A percentile compares a stretch with the other conserved stretches of the same genome.
Evolutionary conservation across 2,113 vertebrate species (phyloP).

Genomic region (Spea bombifrons): DNA sequence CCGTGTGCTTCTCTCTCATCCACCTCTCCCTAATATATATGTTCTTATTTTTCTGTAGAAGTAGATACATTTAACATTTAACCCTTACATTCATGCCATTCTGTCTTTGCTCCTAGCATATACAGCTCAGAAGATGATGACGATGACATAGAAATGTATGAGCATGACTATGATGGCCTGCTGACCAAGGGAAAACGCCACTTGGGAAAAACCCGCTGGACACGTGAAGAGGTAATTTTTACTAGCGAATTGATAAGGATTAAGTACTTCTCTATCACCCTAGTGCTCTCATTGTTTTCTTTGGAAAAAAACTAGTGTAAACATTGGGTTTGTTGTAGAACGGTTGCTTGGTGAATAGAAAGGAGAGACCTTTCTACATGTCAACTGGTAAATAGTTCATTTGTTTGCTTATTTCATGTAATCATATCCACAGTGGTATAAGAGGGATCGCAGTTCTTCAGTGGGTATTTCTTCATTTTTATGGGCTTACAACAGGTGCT

Average conservation of each 20-base stretch:
- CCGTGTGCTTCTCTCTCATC: conserved; percentile 43
- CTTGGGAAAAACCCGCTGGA: conserved; percentile 96
- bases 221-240: conserved; percentile 87
- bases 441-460: background rate
- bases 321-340: conserved; percentile 30
- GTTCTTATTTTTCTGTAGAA: conserved; percentile 22
- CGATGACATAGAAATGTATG: conserved; percentile 92
- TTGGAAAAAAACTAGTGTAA: background rate
- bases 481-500: background rate
- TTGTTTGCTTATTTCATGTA: conserved; percentile 14
- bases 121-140: conserved; percentile 98
- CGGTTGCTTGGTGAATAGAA: conserved; percentile 30
- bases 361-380: conserved; percentile 20
- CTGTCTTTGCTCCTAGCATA: conserved; percentile 72
- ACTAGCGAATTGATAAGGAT: background rate
- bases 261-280: background rate
- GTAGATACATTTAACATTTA: conserved; percentile 53
- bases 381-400: conserved; percentile 12
- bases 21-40: conserved; percentile 19
- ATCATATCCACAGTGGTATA: background rate
- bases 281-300: conserved; percentile 1
- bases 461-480: background rate
- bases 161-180: conserved; percentile 93
- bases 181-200: conserved; percentile 91
- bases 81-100: conserved; percentile 36